These are phyloP conservation scores for Mycteria americana DNA, from an alignment of 2,797 vertebrate species.

Conservation along the genomic window DNA sequence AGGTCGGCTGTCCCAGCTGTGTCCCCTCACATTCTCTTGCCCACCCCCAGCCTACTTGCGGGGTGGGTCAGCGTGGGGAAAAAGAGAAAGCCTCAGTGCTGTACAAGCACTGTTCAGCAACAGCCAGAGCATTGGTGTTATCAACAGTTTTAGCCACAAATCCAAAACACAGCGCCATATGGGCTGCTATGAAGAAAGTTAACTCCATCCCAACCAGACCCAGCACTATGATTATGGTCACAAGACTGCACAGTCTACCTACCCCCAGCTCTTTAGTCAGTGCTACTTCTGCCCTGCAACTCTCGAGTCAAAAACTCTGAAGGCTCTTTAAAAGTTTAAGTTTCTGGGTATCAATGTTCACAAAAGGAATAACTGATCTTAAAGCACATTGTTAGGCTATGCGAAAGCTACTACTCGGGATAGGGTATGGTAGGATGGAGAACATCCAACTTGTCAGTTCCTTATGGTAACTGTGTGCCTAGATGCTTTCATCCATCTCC, in stretches of 20 bases:
- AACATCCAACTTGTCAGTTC: background rate
- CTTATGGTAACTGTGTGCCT: background rate
- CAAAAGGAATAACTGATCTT: background rate
- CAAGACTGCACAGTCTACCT: background rate
- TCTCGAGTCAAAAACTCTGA: background rate
- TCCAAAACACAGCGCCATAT: background rate
- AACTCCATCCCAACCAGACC: background rate
- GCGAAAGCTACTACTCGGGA: background rate
- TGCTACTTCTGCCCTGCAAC: background rate
- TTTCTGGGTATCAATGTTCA: background rate
- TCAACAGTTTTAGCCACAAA: background rate
- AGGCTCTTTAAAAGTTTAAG: background rate
- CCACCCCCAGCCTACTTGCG: too few relatives aligned
- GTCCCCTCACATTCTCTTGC: background rate
- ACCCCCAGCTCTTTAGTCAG: background rate
- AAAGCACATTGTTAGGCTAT: background rate
- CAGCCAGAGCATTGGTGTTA: background rate
- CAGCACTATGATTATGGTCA: background rate
- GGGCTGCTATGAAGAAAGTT: background rate
- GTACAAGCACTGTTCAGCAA: background rate
- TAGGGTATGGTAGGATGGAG: background rate
- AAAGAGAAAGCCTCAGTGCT: rapidly evolving
- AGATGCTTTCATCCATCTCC: background rate
- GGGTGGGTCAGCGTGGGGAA: background rate
- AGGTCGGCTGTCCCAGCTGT: background rate